Evolutionary conservation across 1,140 invertebrate species (phyloP), one percentile per base, ranked within the genome.

Genomic region (Galendromus occidentalis): DNA sequence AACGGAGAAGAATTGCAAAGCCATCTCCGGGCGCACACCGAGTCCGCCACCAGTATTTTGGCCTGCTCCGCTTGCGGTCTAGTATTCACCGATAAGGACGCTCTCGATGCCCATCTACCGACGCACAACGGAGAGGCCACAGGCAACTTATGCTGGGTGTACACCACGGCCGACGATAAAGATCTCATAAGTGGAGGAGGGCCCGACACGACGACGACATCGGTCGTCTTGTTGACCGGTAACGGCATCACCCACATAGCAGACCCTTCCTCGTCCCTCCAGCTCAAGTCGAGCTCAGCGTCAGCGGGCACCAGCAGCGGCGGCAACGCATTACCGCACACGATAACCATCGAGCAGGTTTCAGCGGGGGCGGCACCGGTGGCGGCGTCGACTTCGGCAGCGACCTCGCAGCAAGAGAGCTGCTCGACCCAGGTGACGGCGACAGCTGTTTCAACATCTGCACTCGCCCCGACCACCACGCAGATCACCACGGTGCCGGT

Each of bases 1-100:
- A 91, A 96, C 78, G 92, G 89, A 70, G 94, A 91, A 51, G 96
- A 96, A 76, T 81, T 97, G 64, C 95, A 96, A 77, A 96, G 91
- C n/a, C 93, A 97, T 76, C 90, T 89, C 84, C 81, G 92, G 67
- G 95, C 96, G 75, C 69, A 69, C 63, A 44, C 65, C 25, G 64
- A 59, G 20, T 59, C 51, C 14, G 51, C 51, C 14, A 59, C 51
- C 14, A 59, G 51, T 22, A 59, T 59, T 59, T 22, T 59, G 25
- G 51, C 51, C 17, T 59, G 51, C 9, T 59, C 51, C 2, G 51
- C 51, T 59, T 59, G 51, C 22, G 51, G 51, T 17, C 20, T 59
- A 25, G 51, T 59, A 33, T 59, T 59, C 51, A 59, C 51, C 51
- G 51, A 59, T 22, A 59, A 25, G 25, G 51, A 59, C 25, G 51